These are phyloP conservation scores for Gadus chalcogrammus DNA, from an alignment of 2,113 vertebrate genomes.

Conservation along the genomic window DNA sequence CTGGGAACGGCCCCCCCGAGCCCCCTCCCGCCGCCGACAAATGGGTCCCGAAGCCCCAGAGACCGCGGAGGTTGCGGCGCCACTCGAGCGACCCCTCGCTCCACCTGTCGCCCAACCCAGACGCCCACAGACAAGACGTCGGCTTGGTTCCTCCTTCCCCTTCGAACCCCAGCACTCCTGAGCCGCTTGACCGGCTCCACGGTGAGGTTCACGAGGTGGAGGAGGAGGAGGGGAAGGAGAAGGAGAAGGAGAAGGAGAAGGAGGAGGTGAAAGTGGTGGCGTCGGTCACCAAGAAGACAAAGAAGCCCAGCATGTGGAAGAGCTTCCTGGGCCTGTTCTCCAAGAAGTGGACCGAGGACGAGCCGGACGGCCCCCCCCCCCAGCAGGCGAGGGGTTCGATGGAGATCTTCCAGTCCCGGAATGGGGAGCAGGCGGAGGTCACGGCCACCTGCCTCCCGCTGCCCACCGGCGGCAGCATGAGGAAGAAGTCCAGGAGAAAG, in stretches of 20 bases:
- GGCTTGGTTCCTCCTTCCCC: too few relatives aligned
- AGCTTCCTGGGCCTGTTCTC: slow-evolving; percentile 68
- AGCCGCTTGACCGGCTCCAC: fast-evolving
- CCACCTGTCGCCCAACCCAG: background rate
- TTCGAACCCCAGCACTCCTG: too few relatives aligned
- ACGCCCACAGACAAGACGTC: background rate
- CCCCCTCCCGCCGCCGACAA: background rate
- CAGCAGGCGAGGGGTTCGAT: background rate
- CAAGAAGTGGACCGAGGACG: slow-evolving; percentile 68
- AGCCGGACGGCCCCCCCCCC: slow-evolving; percentile 65
- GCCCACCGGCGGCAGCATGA: background rate
- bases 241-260: slow-evolving; percentile 31
- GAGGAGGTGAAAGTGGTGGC: background rate
- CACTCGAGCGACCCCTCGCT: slow-evolving; percentile 67
- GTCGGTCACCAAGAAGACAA: slow-evolving; percentile 55
- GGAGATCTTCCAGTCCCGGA: background rate
- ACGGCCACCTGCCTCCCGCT: slow-evolving; percentile 33
- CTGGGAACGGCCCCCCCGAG: background rate
- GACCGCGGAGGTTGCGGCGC: slow-evolving; percentile 22
- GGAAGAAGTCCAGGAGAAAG: slow-evolving; percentile 41
- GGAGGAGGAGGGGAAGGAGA: slow-evolving; percentile 6
- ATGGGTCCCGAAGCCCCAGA: slow-evolving; percentile 51
- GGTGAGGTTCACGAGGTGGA: background rate
- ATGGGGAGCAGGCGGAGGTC: background rate
- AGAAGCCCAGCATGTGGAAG: slow-evolving; percentile 71